Conservation (phyloP, 2,888 invertebrate species). For the Heliothis peltigera region DNA sequence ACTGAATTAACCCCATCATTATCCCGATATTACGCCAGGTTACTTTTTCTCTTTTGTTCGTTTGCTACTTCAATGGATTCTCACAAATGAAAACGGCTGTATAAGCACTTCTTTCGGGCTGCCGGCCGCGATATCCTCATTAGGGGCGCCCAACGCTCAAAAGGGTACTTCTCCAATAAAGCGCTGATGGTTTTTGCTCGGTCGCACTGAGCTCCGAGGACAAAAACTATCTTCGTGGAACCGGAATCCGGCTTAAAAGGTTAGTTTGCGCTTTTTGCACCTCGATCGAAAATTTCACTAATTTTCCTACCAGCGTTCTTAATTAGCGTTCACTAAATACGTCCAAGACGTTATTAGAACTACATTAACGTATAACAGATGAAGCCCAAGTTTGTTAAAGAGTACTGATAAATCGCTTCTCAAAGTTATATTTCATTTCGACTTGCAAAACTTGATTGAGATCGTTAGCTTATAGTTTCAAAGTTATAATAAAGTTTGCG, state of each 20-base stretch:
- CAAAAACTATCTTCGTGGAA: conserved; percentile 42
- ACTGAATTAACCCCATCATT: conserved; percentile 27
- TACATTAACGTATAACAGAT: not conserved
- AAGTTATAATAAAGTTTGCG: conserved; percentile 46
- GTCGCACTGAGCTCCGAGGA: conserved; percentile 36
- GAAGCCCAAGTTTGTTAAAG: conserved; percentile 11
- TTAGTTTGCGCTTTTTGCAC: conserved; percentile 22
- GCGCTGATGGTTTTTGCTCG: conserved; percentile 56
- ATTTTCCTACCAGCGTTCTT: conserved; percentile 8
- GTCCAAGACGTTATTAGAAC: conserved; percentile 1
- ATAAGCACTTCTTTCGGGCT: conserved; percentile 55
- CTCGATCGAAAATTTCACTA: conserved; percentile 17
- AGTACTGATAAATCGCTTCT: conserved; percentile 17
- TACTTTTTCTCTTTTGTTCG: conserved; percentile 32
- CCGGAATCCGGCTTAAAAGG: conserved; percentile 17
- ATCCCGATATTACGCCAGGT: conserved; percentile 32
- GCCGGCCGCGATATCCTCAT: conserved; percentile 59
- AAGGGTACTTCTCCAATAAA: conserved; percentile 60
- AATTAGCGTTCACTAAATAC: conserved; percentile 9
- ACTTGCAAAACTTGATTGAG: conserved; percentile 21
- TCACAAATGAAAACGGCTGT: conserved; percentile 52
- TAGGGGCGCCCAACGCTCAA: conserved; percentile 52
- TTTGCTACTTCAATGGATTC: conserved; percentile 35
- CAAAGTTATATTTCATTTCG: conserved; percentile 38
- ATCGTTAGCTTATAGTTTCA: conserved; percentile 44